Conservation (phyloP, 2,888 invertebrate genomes). For the Drosophila mettleri region DNA sequence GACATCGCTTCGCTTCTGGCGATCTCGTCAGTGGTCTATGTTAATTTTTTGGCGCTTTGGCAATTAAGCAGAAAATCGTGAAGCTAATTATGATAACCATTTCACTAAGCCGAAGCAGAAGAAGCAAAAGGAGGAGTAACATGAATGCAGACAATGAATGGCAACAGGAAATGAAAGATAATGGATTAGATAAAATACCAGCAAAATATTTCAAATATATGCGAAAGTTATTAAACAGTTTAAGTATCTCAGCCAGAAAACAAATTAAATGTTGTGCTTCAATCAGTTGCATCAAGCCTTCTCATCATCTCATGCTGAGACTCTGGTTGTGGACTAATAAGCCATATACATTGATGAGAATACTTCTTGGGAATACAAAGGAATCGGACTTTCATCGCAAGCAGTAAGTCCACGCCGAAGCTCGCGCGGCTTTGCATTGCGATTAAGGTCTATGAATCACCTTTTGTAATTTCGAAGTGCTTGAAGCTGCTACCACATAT, state of each 20-base stretch:
- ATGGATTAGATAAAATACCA: conserved; percentile 17
- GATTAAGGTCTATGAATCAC: conserved; percentile 39
- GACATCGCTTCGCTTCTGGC: conserved; percentile 64
- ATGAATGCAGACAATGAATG: conserved; percentile 37
- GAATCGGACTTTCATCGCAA: neutral
- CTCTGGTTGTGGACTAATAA: no score
- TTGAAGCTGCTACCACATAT: conserved; percentile 39
- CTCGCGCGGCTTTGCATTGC: neutral
- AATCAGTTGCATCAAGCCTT: neutral
- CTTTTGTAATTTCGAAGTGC: conserved; percentile 41
- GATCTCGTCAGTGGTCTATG: conserved; percentile 55
- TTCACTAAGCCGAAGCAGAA: conserved; percentile 19
- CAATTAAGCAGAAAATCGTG: conserved; percentile 80
- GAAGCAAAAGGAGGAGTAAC: conserved; percentile 23
- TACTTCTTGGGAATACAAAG: neutral
- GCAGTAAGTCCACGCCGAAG: no score
- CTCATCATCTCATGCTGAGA: no score
- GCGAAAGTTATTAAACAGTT: neutral
- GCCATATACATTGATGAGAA: neutral
- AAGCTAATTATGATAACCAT: conserved; percentile 76
- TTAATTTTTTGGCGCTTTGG: conserved; percentile 73
- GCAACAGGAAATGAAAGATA: conserved; percentile 63
- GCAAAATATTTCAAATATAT: conserved; percentile 3
- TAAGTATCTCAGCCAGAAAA: no score
- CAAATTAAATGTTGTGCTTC: no score